Evolutionary conservation across 2,888 invertebrate species (phyloP), one percentile per base, ranked within the genome.

Genomic region (Drosophila meridionalis): DNA sequence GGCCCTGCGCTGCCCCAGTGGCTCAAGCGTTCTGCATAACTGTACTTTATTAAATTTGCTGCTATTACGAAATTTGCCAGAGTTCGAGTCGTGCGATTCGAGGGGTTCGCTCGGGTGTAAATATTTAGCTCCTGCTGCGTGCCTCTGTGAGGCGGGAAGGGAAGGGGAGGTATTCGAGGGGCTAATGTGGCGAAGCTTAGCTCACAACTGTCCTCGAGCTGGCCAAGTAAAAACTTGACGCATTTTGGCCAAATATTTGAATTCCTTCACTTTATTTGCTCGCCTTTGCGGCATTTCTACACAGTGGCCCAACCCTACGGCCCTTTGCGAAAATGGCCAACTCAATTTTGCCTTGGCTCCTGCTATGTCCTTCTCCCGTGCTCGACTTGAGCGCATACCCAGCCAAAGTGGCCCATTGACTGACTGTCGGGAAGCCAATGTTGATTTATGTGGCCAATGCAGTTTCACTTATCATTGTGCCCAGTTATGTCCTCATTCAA

Each of bases 201-300:
- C 72, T 63, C 36, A 26, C 52, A 67, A 57, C 45, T 65, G 66
- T 66, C 50, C 60, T 60, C 45, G 56, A 59, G 64, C 55, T 47
- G 76, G 69, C 61, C 69, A 62, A 57, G 66, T 59, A 70, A 70
- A 63, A 87, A 72, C 86, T 77, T 80, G 84, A 85, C 87, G 89
- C 89, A 87, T 84, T 87, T 87, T 76, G 67, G 69, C 72, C 82
- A 87, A 87, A 87, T 89, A 89, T 87, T 90, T 89, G 80, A 76
- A 76, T 89, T 84, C 68, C 69, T 84, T 77, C 59, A 69, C 63
- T 72, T 74, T 73, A 72, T 71, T 79, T 81, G 69, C 45, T 74
- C 66, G 72, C 63, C 67, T 83, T 74, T 80, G 59, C 60, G 72
- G 62, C 79, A 75, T 72, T 70, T 69, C 43, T 42, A 26, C 14